phyloP scores from a whole-genome alignment of 2,888 invertebrate species.

The Eristalis pertinax region DNA sequence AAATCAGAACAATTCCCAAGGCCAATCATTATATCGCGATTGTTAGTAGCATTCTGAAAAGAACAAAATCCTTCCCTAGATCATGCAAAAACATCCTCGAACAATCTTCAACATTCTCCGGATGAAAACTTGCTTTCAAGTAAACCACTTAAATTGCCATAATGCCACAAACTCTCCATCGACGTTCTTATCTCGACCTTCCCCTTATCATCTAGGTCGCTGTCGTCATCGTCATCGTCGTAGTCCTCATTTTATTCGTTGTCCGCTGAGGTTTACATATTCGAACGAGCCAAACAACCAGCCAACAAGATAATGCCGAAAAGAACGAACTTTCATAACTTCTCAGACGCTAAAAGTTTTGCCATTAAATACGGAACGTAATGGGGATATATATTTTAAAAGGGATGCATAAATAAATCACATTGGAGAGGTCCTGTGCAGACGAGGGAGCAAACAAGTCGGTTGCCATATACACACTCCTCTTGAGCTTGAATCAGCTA shows the following conservation, averaged over 20 bases:
- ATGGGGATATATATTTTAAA: slow-evolving; percentile 64
- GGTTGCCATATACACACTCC: slow-evolving; percentile 1
- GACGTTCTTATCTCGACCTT: slow-evolving; percentile 48
- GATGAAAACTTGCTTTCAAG: slow-evolving; percentile 57
- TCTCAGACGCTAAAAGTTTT: slow-evolving; percentile 70
- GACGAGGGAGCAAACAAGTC: slow-evolving; percentile 27
- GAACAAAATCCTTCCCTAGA: slow-evolving; percentile 21
- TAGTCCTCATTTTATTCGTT: slow-evolving; percentile 31
- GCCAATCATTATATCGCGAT: slow-evolving; percentile 55
- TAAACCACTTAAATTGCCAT: slow-evolving; percentile 69
- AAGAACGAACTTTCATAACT: slow-evolving; percentile 63
- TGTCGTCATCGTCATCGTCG: slow-evolving; percentile 28
- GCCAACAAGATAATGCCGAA: slow-evolving; percentile 51
- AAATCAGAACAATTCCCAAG: slow-evolving; percentile 31
- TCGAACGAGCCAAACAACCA: slow-evolving; percentile 56
- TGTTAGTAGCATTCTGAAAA: slow-evolving; percentile 17
- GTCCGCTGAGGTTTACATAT: slow-evolving; percentile 57
- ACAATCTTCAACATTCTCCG: slow-evolving; percentile 41
- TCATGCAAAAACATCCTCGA: slow-evolving; percentile 33
- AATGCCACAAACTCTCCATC: slow-evolving; percentile 49
- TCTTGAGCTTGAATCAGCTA: slow-evolving; percentile 14
- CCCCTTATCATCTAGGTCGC: slow-evolving; percentile 54
- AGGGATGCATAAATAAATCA: slow-evolving; percentile 69
- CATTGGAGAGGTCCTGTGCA: slow-evolving; percentile 41
- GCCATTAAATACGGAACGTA: slow-evolving; percentile 66